Evolutionary conservation across 1,140 invertebrate genomes (phyloP).

Genomic region (Cydia fagiglandana): DNA sequence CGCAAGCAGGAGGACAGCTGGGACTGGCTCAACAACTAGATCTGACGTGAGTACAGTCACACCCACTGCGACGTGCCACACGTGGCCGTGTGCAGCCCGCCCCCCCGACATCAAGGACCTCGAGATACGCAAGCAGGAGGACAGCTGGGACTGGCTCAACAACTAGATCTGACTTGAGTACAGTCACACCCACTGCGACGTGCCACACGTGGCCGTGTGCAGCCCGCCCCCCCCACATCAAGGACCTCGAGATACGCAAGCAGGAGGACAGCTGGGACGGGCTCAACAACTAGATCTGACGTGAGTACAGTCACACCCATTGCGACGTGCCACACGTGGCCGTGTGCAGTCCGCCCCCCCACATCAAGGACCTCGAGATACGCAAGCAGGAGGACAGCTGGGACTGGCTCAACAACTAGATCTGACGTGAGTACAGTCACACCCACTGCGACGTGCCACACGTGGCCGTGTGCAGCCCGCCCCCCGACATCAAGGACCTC

Average conservation of each 20-base stretch:
- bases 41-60: slow-evolving; percentile 7
- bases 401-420: slow-evolving; percentile 72
- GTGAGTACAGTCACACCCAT: not conserved
- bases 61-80: too few species aligned
- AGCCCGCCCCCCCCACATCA: slow-evolving; percentile 65
- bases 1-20: slow-evolving; percentile 60
- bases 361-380: slow-evolving; percentile 61
- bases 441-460: too few species aligned
- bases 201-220: slow-evolving; percentile 66
- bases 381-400: slow-evolving; percentile 60
- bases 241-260: slow-evolving; percentile 62
- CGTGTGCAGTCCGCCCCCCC: slow-evolving; percentile 61
- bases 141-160: slow-evolving; percentile 73
- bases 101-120: slow-evolving; percentile 64
- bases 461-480: too few species aligned
- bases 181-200: too few species aligned
- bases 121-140: slow-evolving; percentile 56
- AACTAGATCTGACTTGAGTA: slow-evolving; percentile 46
- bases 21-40: slow-evolving; percentile 72
- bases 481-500: slow-evolving; percentile 61
- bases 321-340: too few species aligned
- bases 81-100: slow-evolving; percentile 67
- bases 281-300: slow-evolving; percentile 61
- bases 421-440: slow-evolving; percentile 7
- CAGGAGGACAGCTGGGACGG: slow-evolving; percentile 64